Conservation (phyloP, 1,140 invertebrate species). For the Eubasilissa regina region DNA sequence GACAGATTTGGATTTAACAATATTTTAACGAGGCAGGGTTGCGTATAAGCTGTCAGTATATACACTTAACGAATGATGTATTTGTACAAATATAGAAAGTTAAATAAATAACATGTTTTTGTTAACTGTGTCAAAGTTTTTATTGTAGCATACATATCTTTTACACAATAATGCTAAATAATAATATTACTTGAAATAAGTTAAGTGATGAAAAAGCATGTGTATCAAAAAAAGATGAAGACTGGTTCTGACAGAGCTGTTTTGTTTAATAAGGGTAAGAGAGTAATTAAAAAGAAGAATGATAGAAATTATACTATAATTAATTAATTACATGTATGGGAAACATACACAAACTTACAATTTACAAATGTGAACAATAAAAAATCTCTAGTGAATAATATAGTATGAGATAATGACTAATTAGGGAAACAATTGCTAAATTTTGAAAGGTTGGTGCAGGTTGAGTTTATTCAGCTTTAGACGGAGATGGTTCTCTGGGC, state of each 20-base stretch:
- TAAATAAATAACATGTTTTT: conserved; percentile 29
- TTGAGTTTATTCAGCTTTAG: conserved; percentile 58
- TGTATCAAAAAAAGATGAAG: too few relatives aligned
- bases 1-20: too few relatives aligned
- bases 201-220: too few relatives aligned
- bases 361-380: conserved; percentile 14
- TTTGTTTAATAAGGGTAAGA: too few relatives aligned
- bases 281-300: too few relatives aligned
- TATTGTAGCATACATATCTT: conserved; percentile 7
- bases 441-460: conserved; percentile 58
- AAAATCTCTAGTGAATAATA: conserved; percentile 7
- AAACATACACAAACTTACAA: conserved; percentile 34
- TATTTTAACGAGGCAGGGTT: too few relatives aligned
- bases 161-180: too few relatives aligned
- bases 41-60: not conserved
- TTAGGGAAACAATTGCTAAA: conserved; percentile 5
- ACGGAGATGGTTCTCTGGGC: conserved; percentile 59
- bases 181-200: too few relatives aligned
- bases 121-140: conserved; percentile 32
- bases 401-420: conserved; percentile 4
- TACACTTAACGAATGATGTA: not conserved
- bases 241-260: too few relatives aligned
- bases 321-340: conserved; percentile 23
- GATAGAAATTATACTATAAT: not conserved
- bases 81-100: conserved; percentile 8